These are phyloP conservation scores for Platichthys flesus DNA, from an alignment of 2,113 vertebrate genomes.

Conservation along the genomic window DNA sequence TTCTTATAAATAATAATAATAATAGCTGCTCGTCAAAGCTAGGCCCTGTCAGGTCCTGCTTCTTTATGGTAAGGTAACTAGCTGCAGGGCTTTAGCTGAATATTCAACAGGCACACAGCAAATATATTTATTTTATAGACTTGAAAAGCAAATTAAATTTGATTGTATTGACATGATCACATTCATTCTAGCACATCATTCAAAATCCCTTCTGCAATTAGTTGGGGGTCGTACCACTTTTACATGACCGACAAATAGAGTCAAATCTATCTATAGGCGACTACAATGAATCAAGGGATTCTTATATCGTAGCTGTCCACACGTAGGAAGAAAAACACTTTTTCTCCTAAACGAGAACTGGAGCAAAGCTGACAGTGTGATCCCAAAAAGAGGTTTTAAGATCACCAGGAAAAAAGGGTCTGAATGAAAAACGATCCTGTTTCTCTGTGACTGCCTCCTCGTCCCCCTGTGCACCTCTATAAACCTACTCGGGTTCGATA, in stretches of 20 bases:
- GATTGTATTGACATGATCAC: no score
- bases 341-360: slow-evolving; percentile 25
- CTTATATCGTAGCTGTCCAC: not conserved
- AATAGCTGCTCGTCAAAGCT: not conserved
- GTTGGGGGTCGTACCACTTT: not conserved
- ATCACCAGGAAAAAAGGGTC: slow-evolving; percentile 57
- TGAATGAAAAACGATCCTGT: slow-evolving; percentile 57
- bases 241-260: not conserved
- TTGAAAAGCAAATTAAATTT: no score
- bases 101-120: not conserved
- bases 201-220: not conserved
- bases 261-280: not conserved
- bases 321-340: slow-evolving; percentile 19
- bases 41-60: not conserved
- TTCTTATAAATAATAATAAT: not conserved
- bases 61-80: not conserved
- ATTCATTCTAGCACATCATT: not conserved
- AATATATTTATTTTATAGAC: not conserved
- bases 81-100: not conserved
- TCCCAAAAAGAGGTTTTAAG: slow-evolving; percentile 39
- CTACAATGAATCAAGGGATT: not conserved
- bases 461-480: slow-evolving; percentile 20
- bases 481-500: slow-evolving; percentile 24
- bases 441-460: slow-evolving; percentile 30
- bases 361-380: slow-evolving; percentile 53